Evolutionary conservation across 2,888 invertebrate genomes (phyloP), one percentile per base, ranked within the genome.

Genomic region (Epsilonema sp.): DNA sequence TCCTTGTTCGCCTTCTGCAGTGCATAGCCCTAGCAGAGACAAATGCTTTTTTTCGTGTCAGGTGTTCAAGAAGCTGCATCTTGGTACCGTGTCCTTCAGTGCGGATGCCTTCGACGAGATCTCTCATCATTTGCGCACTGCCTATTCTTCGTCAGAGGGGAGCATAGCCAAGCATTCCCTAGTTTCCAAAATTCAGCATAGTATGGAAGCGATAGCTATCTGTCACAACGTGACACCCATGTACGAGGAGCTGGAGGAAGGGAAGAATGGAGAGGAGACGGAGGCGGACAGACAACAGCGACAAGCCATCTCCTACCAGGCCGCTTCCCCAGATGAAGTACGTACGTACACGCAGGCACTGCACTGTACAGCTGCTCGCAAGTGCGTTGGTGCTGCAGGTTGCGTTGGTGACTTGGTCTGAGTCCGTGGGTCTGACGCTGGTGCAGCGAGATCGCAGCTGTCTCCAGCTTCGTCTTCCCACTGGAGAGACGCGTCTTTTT

Each of bases 191-290:
- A 8, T 44, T 8, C 37, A 58, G 44, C 83, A 85, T 61, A 83
- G 84, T 0, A 85, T 92, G 25, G 79, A 85, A 58, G 92, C 94
- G 0, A 71, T 99, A 44, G 90, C 94, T 0, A 71, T 99, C 36
- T 99, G 97, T 65, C 97, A 99, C 65, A 99, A 99, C 68, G 97
- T 99, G 11, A 99, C 97, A 0, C 97, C 97, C 0, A 86, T 90
- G 2, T 84, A 81, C 61, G 92, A 92, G 49, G 63, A 64, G 43
- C 23, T 20, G 24, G 47, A 37, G 24, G 46, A 47, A 31, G 47
- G 31, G 24, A 44, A 47, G 31, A 26, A 44, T 26, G 37, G 22
- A 19, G 26, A 38, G 19, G 70, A 75, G 65, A 69, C 73, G 1
- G 75, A 76, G 60, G 73, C 73, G 1, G 75, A 75, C 60, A 74